Evolutionary conservation across 1,140 invertebrate species (phyloP).

Genomic region (Onthophagus taurus): DNA sequence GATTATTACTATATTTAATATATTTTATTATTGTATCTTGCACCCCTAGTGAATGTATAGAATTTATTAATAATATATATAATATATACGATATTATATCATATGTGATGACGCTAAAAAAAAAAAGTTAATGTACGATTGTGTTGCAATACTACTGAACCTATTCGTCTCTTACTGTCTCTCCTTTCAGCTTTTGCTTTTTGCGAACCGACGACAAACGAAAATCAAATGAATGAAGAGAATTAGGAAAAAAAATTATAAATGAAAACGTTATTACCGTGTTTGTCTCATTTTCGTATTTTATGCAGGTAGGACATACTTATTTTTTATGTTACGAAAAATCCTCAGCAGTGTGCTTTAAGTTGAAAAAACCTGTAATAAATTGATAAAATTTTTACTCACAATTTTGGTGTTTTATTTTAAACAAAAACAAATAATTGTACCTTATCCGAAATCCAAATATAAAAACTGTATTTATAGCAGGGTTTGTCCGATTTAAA

Average conservation of each 20-base stretch:
- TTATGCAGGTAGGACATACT: slow-evolving; percentile 14
- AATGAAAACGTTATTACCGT: too few species aligned
- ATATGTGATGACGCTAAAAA: slow-evolving; percentile 14
- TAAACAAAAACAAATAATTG: too few species aligned
- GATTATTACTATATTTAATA: slow-evolving; percentile 14
- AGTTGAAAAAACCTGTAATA: slow-evolving; percentile 12
- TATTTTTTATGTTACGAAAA: slow-evolving; percentile 13
- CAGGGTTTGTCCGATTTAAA: too few species aligned
- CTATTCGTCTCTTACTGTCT: slow-evolving; percentile 7
- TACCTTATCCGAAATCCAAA: too few species aligned
- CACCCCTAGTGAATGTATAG: slow-evolving; percentile 14
- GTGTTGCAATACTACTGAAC: slow-evolving; percentile 14
- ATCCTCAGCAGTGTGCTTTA: slow-evolving; percentile 12
- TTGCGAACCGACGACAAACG: too few species aligned
- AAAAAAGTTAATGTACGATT: slow-evolving; percentile 14
- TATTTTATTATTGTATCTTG: slow-evolving; percentile 12
- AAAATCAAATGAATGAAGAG: too few species aligned
- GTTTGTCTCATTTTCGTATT: slow-evolving; percentile 12
- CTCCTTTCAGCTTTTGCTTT: slow-evolving; percentile 12
- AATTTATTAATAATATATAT: slow-evolving; percentile 11
- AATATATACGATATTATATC: slow-evolving; percentile 14
- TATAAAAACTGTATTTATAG: too few species aligned
- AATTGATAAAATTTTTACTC: slow-evolving; percentile 14
- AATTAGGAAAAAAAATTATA: too few species aligned
- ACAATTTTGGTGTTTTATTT: too few species aligned